These are phyloP conservation scores for Aporophyla nigra DNA, from an alignment of 2,888 invertebrate genomes.

Conservation along the genomic window DNA sequence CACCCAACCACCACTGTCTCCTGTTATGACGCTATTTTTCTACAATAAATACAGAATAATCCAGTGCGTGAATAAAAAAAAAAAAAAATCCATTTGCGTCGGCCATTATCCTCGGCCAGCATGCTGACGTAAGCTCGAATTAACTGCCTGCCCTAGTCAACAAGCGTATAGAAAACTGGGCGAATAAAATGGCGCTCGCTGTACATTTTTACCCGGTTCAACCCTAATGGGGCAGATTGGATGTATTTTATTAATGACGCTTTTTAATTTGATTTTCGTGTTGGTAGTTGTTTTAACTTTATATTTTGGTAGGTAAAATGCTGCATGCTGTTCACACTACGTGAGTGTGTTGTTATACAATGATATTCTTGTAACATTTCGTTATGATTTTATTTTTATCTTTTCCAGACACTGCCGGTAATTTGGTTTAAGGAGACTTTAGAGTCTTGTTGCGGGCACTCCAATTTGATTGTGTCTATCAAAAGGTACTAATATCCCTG, in stretches of 20 bases:
- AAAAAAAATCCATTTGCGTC: slow-evolving; percentile 70
- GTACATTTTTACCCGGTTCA: slow-evolving; percentile 65
- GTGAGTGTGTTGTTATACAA: not conserved
- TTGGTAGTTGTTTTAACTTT: slow-evolving; percentile 35
- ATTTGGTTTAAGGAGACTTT: not conserved
- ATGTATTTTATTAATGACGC: slow-evolving; percentile 61
- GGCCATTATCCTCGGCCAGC: slow-evolving; percentile 72
- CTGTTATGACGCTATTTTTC: slow-evolving; percentile 33
- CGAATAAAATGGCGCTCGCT: slow-evolving; percentile 70
- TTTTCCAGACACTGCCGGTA: rapidly evolving
- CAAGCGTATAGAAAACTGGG: slow-evolving; percentile 67
- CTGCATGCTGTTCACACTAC: not conserved
- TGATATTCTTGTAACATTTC: not conserved
- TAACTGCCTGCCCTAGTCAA: slow-evolving; percentile 74
- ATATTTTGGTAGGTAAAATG: slow-evolving; percentile 19
- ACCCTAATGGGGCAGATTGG: slow-evolving; percentile 62
- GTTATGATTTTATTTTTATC: not conserved
- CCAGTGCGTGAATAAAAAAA: slow-evolving; percentile 63
- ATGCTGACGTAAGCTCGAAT: slow-evolving; percentile 77
- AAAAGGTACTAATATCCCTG: not conserved
- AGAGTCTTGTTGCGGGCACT: not conserved
- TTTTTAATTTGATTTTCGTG: slow-evolving; percentile 57
- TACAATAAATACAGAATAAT: slow-evolving; percentile 59
- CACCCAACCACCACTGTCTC: slow-evolving; percentile 29
- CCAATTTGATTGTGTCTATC: not conserved